A percentile compares a stretch with the other conserved stretches of the same genome.
These are phyloP conservation scores for Hetaerina titia DNA, from an alignment of 2,888 invertebrate genomes.

Conservation along the genomic window DNA sequence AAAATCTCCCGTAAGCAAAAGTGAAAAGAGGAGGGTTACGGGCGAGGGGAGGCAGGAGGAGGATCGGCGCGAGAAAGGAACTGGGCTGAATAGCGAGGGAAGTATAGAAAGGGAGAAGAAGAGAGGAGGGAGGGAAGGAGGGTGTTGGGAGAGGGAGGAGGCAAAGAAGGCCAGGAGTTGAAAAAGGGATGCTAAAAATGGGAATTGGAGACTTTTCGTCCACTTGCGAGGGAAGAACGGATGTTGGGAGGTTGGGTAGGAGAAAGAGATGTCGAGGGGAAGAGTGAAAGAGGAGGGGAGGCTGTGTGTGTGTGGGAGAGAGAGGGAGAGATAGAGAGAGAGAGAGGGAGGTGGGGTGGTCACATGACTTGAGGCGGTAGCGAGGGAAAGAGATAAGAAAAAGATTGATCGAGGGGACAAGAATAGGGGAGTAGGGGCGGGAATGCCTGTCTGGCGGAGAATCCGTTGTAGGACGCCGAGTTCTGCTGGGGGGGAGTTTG, in stretches of 20 bases:
- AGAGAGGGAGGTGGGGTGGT: neutral
- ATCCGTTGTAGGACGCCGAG: neutral
- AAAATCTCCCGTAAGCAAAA: conserved; percentile 2
- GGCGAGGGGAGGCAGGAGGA: neutral
- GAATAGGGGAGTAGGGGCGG: neutral
- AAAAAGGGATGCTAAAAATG: too few relatives aligned
- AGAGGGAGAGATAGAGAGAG: too few relatives aligned
- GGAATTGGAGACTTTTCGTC: too few relatives aligned
- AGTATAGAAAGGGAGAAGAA: too few relatives aligned
- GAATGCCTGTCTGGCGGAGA: neutral
- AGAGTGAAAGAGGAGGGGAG: too few relatives aligned
- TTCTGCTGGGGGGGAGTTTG: too few relatives aligned
- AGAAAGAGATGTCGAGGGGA: too few relatives aligned
- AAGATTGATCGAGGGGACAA: conserved; percentile 49
- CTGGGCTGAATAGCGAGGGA: too few relatives aligned
- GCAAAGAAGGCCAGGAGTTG: neutral
- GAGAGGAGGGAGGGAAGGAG: too few relatives aligned
- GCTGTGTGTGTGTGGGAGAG: too few relatives aligned
- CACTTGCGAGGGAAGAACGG: neutral
- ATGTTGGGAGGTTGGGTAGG: too few relatives aligned
- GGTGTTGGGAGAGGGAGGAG: neutral
- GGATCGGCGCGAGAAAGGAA: neutral
- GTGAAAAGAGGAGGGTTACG: neutral
- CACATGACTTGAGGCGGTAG: neutral
- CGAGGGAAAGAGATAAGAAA: conserved; percentile 34